Percentiles rank a stretch among this genome's conserved stretches.
These are phyloP conservation scores for Apostichopus leukothele DNA, from an alignment of 53 echinoderm and acorn worm species.

Conservation along the genomic window DNA sequence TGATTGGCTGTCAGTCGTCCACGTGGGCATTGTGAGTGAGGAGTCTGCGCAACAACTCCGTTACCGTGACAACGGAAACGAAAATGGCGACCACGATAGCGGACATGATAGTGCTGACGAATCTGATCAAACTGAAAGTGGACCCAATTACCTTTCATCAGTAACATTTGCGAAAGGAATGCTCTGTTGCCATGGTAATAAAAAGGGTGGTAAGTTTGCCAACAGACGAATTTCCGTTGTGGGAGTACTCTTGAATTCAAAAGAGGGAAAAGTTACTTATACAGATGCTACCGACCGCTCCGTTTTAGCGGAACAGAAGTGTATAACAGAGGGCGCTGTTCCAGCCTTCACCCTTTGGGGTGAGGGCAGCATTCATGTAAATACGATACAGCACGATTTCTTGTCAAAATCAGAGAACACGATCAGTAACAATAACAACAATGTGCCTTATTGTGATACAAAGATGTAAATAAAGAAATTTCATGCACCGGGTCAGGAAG, in stretches of 20 bases:
- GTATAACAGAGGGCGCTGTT: constrained; percentile 37
- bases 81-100: constrained; percentile 82
- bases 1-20: constrained; percentile 60
- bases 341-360: constrained; percentile 32
- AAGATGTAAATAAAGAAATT: background rate
- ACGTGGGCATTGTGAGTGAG: constrained; percentile 66
- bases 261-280: constrained; percentile 2
- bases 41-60: constrained; percentile 58
- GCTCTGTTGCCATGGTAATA: constrained; percentile 40
- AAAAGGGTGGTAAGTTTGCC: background rate
- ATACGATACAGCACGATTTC: background rate
- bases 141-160: background rate
- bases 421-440: constrained; percentile 6
- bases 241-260: constrained; percentile 2
- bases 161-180: constrained; percentile 15
- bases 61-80: constrained; percentile 53
- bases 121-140: background rate
- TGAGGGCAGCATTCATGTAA: constrained; percentile 28
- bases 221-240: constrained; percentile 5
- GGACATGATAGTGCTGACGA: constrained; percentile 98
- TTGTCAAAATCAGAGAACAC: background rate
- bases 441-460: constrained; percentile 13
- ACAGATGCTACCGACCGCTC: background rate
- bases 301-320: background rate
- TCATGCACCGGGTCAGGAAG: too few species aligned